Evolutionary conservation across 2,888 invertebrate species (phyloP).

Genomic region (Nasonovia ribisnigri): DNA sequence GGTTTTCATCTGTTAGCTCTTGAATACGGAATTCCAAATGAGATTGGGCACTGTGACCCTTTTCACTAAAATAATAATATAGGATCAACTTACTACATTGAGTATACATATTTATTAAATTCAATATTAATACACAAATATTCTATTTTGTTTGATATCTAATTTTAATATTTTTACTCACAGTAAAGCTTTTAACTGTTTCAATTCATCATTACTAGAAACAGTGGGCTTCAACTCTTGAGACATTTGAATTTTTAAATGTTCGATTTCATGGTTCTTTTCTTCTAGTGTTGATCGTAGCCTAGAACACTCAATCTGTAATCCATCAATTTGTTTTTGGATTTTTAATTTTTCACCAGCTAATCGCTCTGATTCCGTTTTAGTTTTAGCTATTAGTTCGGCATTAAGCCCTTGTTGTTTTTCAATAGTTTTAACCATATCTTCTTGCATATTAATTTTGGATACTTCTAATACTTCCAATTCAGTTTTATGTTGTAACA

Average conservation of each 20-base stretch:
- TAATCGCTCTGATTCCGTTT: constrained; percentile 1
- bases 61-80: constrained; percentile 46
- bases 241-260: constrained; percentile 57
- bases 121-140: not conserved
- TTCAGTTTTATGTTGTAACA: constrained; percentile 54
- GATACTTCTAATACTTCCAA: constrained; percentile 11
- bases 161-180: constrained; percentile 29
- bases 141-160: not conserved
- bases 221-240: constrained; percentile 4
- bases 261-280: constrained; percentile 24
- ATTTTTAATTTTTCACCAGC: constrained; percentile 63
- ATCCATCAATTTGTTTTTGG: constrained; percentile 65
- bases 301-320: not conserved
- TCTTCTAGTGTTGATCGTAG: constrained; percentile 2
- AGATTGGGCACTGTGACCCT: not conserved
- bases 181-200: constrained; percentile 38
- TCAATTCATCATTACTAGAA: constrained; percentile 28
- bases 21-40: constrained; percentile 62
- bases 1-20: constrained; percentile 62
- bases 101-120: not conserved
- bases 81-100: not conserved
- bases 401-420: not conserved
- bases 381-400: not conserved
- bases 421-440: constrained; percentile 46
- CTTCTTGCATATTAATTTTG: constrained; percentile 3